phyloP scores from a whole-genome alignment of 2,888 invertebrate species.

The Melieria omissa region DNA sequence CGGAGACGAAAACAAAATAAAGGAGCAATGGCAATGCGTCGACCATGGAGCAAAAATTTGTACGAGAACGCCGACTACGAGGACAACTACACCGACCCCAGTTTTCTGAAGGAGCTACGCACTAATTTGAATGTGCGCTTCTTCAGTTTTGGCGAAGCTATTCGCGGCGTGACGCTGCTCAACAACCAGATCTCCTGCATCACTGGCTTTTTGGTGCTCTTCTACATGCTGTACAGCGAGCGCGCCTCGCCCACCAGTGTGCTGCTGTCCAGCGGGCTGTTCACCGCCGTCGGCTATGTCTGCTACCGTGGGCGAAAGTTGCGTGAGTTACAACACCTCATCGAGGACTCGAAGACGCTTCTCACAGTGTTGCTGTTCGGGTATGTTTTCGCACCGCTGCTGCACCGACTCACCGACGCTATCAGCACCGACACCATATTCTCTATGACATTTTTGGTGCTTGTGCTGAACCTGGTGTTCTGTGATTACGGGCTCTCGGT shows the following conservation, averaged over 20 bases:
- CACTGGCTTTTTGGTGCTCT: constrained; percentile 78
- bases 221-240: constrained; percentile 78
- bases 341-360: constrained; percentile 80
- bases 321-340: constrained; percentile 52
- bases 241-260: constrained; percentile 74
- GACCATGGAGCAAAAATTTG: constrained; percentile 85
- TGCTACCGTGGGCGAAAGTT: constrained; percentile 67
- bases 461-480: constrained; percentile 88
- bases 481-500: constrained; percentile 89
- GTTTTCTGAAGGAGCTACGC: constrained; percentile 85
- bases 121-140: constrained; percentile 85
- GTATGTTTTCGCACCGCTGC: constrained; percentile 88
- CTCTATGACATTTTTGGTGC: constrained; percentile 88
- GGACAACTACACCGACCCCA: constrained; percentile 91
- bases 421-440: constrained; percentile 98
- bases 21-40: constrained; percentile 5
- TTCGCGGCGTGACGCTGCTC: constrained; percentile 81
- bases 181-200: constrained; percentile 84
- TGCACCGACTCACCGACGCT: constrained; percentile 94
- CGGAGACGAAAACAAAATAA: no score
- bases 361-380: constrained; percentile 87
- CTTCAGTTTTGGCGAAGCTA: constrained; percentile 76
- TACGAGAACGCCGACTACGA: constrained; percentile 88
- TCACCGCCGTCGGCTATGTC: constrained; percentile 74
- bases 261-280: constrained; percentile 70